A percentile compares a stretch with the other conserved stretches of the same genome.
phyloP scores from a whole-genome alignment of 2,888 invertebrate species.

The Thecophora atra region DNA sequence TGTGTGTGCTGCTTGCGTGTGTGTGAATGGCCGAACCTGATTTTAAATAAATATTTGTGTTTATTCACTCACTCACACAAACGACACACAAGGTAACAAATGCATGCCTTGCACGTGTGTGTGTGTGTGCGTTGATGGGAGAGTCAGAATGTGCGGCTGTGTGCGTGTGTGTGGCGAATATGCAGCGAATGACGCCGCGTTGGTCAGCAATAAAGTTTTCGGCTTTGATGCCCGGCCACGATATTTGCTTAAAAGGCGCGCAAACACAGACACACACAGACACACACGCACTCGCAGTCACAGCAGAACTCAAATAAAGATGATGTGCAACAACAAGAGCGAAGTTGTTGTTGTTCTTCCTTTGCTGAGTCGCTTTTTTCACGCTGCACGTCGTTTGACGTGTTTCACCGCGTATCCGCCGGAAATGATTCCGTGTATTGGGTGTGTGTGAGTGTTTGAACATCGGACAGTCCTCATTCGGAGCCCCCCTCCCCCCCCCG shows the following conservation, averaged over 20 bases:
- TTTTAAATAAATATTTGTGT: conserved; percentile 33
- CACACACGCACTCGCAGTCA: not conserved
- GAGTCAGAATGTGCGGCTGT: not conserved
- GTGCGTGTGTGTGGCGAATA: not conserved
- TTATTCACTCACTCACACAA: conserved; percentile 20
- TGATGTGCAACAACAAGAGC: not conserved
- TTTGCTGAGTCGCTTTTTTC: no score
- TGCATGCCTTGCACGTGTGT: not conserved
- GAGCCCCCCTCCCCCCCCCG: no score
- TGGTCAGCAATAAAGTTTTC: conserved; percentile 35
- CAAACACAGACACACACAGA: conserved; percentile 2
- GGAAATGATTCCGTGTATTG: conserved; percentile 9
- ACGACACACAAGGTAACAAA: not conserved
- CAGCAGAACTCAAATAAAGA: conserved; percentile 1
- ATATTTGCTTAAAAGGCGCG: conserved; percentile 21
- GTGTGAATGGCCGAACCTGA: conserved; percentile 16
- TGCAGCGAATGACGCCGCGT: conserved; percentile 7
- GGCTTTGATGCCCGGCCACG: conserved; percentile 30
- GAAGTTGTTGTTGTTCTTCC: not conserved
- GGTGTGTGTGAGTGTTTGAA: not conserved
- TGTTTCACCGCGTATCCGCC: conserved; percentile 26
- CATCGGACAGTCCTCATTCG: not conserved
- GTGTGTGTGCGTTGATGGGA: not conserved
- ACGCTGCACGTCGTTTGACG: not conserved
- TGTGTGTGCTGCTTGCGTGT: not conserved